Percentiles rank a stretch among this genome's conserved stretches.
Conservation (phyloP, 2,113 vertebrate genomes). For the Conger conger region DNA sequence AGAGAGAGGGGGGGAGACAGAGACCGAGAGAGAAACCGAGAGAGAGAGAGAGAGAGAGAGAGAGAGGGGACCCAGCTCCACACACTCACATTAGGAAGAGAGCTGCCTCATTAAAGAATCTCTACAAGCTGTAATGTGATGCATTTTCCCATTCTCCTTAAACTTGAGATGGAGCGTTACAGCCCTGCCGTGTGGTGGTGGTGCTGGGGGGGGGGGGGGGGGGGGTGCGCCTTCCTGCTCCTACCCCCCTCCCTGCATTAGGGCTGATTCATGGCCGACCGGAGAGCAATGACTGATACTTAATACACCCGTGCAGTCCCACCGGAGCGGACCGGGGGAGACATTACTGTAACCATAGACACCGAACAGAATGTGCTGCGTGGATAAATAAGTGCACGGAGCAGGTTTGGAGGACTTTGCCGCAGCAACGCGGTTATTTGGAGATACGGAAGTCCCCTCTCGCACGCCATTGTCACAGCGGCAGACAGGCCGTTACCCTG, state of each 20-base stretch:
- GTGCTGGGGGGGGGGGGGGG: not conserved
- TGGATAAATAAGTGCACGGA: not conserved
- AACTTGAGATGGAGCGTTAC: not conserved
- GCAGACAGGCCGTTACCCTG: not conserved
- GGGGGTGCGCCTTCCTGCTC: not conserved
- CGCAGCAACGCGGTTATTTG: not conserved
- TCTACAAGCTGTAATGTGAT: constrained; percentile 7
- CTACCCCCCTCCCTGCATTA: not conserved
- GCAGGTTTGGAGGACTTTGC: not conserved
- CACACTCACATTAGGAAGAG: no score
- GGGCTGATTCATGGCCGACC: not conserved
- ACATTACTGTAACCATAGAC: constrained; percentile 9
- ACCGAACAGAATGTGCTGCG: not conserved
- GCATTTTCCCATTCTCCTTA: not conserved
- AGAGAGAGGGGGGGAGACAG: no score
- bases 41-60: not conserved
- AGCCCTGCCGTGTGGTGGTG: not conserved
- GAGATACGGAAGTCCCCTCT: not conserved
- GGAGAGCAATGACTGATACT: not conserved
- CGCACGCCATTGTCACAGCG: not conserved
- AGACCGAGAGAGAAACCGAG: not conserved
- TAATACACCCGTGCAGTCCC: not conserved
- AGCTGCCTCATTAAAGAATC: not conserved
- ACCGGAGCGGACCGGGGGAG: no score
- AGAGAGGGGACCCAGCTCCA: not conserved